A percentile compares a stretch with the other conserved stretches of the same genome.
phyloP scores from a whole-genome alignment of 2,113 vertebrate genomes.

The Oreochromis spilurus region DNA sequence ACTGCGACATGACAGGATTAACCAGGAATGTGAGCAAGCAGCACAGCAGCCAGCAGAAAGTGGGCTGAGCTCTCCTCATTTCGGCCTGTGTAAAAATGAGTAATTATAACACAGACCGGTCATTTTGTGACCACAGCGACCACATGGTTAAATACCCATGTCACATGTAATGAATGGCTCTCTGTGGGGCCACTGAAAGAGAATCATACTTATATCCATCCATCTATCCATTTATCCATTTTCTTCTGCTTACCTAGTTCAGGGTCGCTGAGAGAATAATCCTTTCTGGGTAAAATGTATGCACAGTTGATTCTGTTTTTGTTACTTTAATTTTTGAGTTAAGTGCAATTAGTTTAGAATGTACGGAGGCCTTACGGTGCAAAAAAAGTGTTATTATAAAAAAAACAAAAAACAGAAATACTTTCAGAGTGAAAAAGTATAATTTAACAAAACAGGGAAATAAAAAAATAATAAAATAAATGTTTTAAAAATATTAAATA shows the following conservation, averaged over 20 bases:
- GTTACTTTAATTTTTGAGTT: not conserved
- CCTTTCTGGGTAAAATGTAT: not conserved
- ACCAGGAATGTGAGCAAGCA: slow-evolving; percentile 51
- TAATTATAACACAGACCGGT: slow-evolving; percentile 39
- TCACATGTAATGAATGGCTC: not conserved
- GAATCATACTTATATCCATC: not conserved
- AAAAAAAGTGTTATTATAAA: not conserved
- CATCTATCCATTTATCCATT: not conserved
- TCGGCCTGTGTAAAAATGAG: slow-evolving; percentile 39
- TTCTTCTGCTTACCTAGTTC: not conserved
- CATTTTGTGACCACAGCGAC: not conserved
- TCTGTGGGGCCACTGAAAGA: not conserved
- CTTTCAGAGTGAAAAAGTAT: not conserved
- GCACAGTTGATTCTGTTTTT: not conserved
- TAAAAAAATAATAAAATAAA: not conserved
- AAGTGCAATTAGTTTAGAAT: not conserved
- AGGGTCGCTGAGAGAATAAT: not conserved
- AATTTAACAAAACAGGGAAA: not conserved
- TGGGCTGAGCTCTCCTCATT: not conserved
- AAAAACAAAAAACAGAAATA: not conserved
- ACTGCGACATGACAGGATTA: slow-evolving; percentile 58
- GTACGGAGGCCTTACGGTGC: not conserved
- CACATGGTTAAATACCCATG: not conserved
- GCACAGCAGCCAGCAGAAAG: not conserved
- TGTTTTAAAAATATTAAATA: not conserved